phyloP scores from a whole-genome alignment of 2,113 vertebrate genomes.

The Amazona guildingii region DNA sequence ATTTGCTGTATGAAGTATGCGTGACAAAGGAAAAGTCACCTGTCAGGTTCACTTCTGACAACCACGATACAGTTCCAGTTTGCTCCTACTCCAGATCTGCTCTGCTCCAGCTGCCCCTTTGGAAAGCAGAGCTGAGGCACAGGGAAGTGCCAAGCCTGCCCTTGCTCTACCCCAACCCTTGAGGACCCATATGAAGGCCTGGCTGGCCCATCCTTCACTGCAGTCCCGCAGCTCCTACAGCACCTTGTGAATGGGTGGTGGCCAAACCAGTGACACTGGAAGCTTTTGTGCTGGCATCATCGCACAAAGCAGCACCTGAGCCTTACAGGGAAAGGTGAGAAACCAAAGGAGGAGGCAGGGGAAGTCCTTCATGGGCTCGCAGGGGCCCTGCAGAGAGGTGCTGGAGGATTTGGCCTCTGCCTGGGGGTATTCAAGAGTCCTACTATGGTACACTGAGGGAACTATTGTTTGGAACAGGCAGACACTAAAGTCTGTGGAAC shows the following conservation, averaged over 20 bases:
- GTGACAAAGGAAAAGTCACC: not conserved
- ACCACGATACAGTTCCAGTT: not conserved
- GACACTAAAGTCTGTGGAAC: not conserved
- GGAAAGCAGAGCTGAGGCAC: not conserved
- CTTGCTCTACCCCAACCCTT: not conserved
- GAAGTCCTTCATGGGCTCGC: not conserved
- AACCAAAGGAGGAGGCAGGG: not conserved
- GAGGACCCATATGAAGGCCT: fast-evolving
- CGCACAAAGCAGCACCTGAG: not conserved
- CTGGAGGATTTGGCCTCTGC: not conserved
- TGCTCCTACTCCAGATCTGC: not conserved
- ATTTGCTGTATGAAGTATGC: fast-evolving
- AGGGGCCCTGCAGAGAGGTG: not conserved
- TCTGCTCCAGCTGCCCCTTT: not conserved
- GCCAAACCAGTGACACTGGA: not conserved
- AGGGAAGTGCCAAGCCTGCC: not conserved
- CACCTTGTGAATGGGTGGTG: fast-evolving
- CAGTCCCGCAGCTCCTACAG: fast-evolving
- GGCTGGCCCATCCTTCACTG: not conserved
- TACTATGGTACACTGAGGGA: not conserved
- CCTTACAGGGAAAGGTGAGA: not conserved
- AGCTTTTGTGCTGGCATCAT: not conserved
- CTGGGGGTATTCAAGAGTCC: not conserved
- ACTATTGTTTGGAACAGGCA: not conserved
- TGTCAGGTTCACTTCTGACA: not conserved